These are phyloP conservation scores for Riparia riparia DNA, from an alignment of 2,113 vertebrate genomes.

Conservation along the genomic window DNA sequence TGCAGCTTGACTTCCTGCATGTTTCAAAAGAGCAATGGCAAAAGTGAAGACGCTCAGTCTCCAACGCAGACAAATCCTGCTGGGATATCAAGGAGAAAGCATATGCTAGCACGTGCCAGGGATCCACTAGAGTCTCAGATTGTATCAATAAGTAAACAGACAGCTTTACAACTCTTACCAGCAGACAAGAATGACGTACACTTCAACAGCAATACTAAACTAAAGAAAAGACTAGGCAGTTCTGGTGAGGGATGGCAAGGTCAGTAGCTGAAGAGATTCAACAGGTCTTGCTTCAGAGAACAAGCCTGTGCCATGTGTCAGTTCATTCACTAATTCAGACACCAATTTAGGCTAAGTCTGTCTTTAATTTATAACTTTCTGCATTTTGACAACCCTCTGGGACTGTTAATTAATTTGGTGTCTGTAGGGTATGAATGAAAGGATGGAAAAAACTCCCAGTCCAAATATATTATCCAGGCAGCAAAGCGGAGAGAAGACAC, in stretches of 20 bases:
- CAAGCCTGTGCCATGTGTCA: background rate
- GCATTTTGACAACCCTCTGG: background rate
- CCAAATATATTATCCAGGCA: background rate
- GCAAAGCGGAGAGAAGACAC: background rate
- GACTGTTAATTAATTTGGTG: slow-evolving; percentile 29
- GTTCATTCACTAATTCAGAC: background rate
- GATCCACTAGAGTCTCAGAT: background rate
- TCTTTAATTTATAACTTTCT: slow-evolving; percentile 36
- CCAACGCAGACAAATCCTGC: background rate
- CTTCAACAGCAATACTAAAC: background rate
- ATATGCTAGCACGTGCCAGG: fast-evolving
- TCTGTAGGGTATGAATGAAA: background rate
- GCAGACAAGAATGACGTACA: background rate
- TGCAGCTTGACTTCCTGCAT: background rate
- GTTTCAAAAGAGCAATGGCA: background rate
- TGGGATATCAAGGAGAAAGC: background rate
- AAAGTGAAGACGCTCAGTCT: background rate
- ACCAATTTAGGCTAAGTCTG: background rate
- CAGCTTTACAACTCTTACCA: background rate
- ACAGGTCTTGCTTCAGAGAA: background rate
- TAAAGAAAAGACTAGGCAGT: background rate
- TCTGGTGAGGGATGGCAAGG: background rate
- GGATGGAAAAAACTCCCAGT: background rate
- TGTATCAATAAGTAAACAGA: background rate
- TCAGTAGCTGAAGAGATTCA: background rate